Evolutionary conservation across 1,140 invertebrate species (phyloP).

Genomic region (Nasonia vitripennis): DNA sequence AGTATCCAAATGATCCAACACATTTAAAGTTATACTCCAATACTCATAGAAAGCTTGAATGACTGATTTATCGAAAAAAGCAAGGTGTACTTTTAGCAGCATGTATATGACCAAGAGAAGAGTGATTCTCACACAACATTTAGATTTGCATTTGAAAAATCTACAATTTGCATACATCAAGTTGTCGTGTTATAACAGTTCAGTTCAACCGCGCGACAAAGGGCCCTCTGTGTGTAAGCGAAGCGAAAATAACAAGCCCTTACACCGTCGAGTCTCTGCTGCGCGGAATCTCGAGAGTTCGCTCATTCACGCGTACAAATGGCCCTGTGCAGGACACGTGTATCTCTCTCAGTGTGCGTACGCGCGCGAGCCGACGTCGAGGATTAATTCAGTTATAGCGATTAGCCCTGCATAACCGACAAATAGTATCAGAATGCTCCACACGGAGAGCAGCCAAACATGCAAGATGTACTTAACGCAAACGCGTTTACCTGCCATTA

Average conservation of each 20-base stretch:
- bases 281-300: background rate
- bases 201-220: background rate
- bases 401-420: background rate
- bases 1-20: background rate
- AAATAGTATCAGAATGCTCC: constrained; percentile 19
- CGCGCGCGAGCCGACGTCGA: background rate
- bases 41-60: background rate
- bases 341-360: background rate
- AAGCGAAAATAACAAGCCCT: background rate
- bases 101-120: background rate
- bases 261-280: background rate
- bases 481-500: background rate
- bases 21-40: background rate
- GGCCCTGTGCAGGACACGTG: background rate
- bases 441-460: background rate
- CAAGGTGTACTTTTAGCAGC: background rate
- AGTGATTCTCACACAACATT: background rate
- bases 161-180: background rate
- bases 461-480: constrained; percentile 5
- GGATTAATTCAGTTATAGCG: constrained; percentile 7
- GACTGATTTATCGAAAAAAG: background rate
- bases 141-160: background rate
- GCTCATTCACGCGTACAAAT: background rate
- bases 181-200: background rate
- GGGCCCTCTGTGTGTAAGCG: background rate